These are phyloP conservation scores for Trachymyrmex cornetzi DNA, from an alignment of 1,140 invertebrate genomes.

Conservation along the genomic window DNA sequence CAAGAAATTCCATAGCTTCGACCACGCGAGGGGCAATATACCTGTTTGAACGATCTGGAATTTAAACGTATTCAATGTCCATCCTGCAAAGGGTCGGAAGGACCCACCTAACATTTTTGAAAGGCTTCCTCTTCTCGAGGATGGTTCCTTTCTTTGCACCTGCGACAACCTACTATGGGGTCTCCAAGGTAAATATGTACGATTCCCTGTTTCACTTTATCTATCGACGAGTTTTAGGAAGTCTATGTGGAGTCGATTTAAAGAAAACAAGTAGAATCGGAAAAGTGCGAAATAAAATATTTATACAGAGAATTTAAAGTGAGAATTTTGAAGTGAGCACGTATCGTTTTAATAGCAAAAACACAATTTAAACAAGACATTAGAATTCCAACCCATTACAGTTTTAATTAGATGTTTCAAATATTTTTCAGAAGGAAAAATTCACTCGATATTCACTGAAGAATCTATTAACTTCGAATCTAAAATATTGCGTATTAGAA, in stretches of 20 bases:
- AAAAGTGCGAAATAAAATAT: slow-evolving; percentile 15
- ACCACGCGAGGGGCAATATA: slow-evolving; percentile 15
- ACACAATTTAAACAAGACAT: not conserved
- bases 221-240: slow-evolving; percentile 26
- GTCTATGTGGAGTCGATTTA: not conserved
- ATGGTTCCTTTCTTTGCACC: slow-evolving; percentile 46
- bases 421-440: not conserved
- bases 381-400: not conserved
- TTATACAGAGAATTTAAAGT: not conserved
- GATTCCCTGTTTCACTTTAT: slow-evolving; percentile 3
- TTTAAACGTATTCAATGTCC: slow-evolving; percentile 47
- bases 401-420: not conserved
- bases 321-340: not conserved
- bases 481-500: not conserved
- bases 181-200: slow-evolving; percentile 34
- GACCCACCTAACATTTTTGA: slow-evolving; percentile 17
- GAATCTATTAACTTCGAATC: not conserved
- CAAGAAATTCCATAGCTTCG: slow-evolving; percentile 31
- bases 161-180: not conserved
- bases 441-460: not conserved
- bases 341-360: not conserved
- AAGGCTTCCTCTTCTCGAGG: slow-evolving; percentile 25
- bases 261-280: not conserved
- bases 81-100: slow-evolving; percentile 11
- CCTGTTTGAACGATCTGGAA: slow-evolving; percentile 47